A percentile compares a stretch with the other conserved stretches of the same genome.
Conservation (phyloP, 2,797 vertebrate species). For the Leptodactylus fallax region DNA sequence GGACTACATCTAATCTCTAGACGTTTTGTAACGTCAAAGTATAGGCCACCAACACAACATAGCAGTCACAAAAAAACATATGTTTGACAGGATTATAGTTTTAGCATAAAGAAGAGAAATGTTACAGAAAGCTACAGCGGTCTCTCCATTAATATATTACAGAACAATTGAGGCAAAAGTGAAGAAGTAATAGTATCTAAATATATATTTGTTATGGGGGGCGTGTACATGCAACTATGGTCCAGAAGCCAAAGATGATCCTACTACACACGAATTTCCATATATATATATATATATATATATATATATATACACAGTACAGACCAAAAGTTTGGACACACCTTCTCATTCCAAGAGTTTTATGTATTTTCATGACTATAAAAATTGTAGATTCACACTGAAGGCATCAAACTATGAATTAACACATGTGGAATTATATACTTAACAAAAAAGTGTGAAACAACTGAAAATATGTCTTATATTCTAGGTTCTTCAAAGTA, state of each 20-base stretch:
- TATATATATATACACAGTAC: no score
- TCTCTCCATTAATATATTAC: not conserved
- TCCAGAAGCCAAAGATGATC: not conserved
- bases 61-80: slow-evolving; percentile 40
- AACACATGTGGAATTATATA: no score
- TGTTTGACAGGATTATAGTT: slow-evolving; percentile 1
- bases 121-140: slow-evolving; percentile 16
- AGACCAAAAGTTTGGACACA: no score
- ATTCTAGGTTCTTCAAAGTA: no score
- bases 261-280: not conserved
- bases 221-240: not conserved
- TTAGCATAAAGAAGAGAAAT: not conserved
- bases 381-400: no score
- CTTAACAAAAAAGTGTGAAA: no score
- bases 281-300: no score
- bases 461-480: no score
- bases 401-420: no score
- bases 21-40: not conserved
- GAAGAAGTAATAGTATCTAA: not conserved
- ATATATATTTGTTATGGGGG: not conserved
- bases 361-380: no score
- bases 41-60: slow-evolving; percentile 51
- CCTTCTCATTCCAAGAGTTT: no score
- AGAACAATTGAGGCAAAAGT: not conserved
- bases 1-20: not conserved